Base-by-base conservation (phyloP, 2,888 invertebrate genomes). In the Netelia melanura region DNA sequence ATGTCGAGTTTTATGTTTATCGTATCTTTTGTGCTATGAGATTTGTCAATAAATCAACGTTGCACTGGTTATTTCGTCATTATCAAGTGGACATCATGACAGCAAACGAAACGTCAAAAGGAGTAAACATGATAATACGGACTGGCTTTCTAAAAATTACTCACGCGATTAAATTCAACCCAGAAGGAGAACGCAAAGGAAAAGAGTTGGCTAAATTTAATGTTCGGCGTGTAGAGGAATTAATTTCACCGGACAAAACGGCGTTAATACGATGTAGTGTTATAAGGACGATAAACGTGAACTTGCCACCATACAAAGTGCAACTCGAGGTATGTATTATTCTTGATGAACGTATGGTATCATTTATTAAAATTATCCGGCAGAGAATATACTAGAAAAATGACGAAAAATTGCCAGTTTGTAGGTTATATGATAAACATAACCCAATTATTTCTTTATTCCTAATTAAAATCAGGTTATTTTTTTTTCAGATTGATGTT, bases 401-500 rank as follows among this genome's bases (percentile, higher is more conserved):
- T 52, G 3, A 52, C 52, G 52, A 52, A 52, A 52, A 52, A 14
- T 52, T 52, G 52, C 52, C 52, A 52, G 52, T 52, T 52, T 52
- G 52, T 52, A 2, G 52, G 52, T 52, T 52, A 52, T 52, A 52
- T 52, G 52, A 52, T 52, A 52, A 52, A 52, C 52, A 52, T 52
- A 52, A 52, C 52, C 52, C 52, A 52, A 52, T 52, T 14, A 52
- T 52, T 52, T 52, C 52, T 52, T 52, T 52, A 52, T 52, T 52
- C 52, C 5, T 52, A 52, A 52, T 14, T 52, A 52, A 52, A 52
- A 10, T 52, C n/a, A n/a, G 9, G 17, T 56, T 56, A 17, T 56
- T 64, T 43, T 64, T 38, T 21, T 10, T 21, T 21, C 14, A 65
- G 62, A 65, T 80, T 48, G 64, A 80, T 48, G 38, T 61, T 62